Evolutionary conservation across 2,888 invertebrate genomes (phyloP), one percentile per base, ranked within the genome.

Genomic region (Drosophila borborema): DNA sequence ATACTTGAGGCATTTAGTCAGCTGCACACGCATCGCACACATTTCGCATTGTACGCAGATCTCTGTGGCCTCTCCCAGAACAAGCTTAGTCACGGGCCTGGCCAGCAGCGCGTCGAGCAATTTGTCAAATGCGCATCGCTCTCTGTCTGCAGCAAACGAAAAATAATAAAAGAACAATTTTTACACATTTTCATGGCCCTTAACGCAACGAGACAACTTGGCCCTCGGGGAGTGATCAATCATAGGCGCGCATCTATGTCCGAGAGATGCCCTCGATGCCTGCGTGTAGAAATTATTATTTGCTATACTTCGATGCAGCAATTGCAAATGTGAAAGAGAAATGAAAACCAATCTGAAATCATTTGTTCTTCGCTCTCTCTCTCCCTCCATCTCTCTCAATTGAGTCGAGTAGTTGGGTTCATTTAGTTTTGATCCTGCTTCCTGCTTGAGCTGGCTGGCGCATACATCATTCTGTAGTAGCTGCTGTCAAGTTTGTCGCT

Each of bases 171-270:
- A 65, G 64, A 73, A 71, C 68, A 72, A 85, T 77, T 87, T 87
- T 73, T 82, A 86, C 83, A 78, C 80, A 81, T 80, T 85, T 86
- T 78, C 67, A 81, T 78, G 80, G 82, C 81, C 69, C 81, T 77
- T 77, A 77, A 72, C 80, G 76, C 55, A 75, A 80, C 72, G 77
- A 51, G 51, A 80, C 77, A 80, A 77, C 72, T 70, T 65, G 76
- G 78, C 74, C 87, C 77, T 80, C 76, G 81, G 88, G 89, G 90
- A 89, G 89, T 90, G 89, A 89, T 89, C 90, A 89, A 89, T 89
- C 89, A 89, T 87, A 58, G 59, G 20, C 65, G 28, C 75, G 64
- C 61, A 64, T 61, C 56, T 46, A 72, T 31, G 75, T 31, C 10
- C n/a, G 31, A 49, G 3, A 16, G 48, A 5, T 31, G 48, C 48